Conservation (phyloP, 2,797 vertebrate species). For the Mormyrus proboscirostris region DNA sequence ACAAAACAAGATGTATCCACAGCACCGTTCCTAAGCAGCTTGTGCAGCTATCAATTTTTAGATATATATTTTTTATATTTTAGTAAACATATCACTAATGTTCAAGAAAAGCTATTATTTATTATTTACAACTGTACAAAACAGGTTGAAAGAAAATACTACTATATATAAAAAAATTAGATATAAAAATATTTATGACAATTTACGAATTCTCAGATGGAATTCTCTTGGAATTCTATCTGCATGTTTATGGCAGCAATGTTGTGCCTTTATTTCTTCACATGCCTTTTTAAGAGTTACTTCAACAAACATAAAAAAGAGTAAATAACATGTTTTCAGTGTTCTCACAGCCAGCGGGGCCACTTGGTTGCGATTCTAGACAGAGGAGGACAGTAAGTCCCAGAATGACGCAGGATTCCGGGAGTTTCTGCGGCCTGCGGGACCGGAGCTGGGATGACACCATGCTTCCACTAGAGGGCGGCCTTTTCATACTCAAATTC, state of each 20-base stretch:
- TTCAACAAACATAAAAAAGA: background rate
- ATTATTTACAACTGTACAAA: background rate
- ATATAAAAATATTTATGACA: background rate
- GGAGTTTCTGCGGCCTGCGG: background rate
- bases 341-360: background rate
- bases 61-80: no score
- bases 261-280: background rate
- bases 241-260: background rate
- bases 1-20: background rate
- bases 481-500: constrained; percentile 11
- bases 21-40: background rate
- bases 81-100: background rate
- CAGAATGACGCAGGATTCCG: background rate
- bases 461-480: constrained; percentile 28
- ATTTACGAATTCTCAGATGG: background rate
- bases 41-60: background rate
- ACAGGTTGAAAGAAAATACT: background rate
- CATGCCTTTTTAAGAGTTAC: background rate
- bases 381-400: background rate
- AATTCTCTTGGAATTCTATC: background rate
- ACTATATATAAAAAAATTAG: background rate
- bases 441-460: background rate
- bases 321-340: background rate
- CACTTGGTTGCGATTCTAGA: background rate
- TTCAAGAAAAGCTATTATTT: background rate